These are phyloP conservation scores for Terrapene triunguis DNA, from an alignment of 2,113 vertebrate genomes.

Conservation along the genomic window DNA sequence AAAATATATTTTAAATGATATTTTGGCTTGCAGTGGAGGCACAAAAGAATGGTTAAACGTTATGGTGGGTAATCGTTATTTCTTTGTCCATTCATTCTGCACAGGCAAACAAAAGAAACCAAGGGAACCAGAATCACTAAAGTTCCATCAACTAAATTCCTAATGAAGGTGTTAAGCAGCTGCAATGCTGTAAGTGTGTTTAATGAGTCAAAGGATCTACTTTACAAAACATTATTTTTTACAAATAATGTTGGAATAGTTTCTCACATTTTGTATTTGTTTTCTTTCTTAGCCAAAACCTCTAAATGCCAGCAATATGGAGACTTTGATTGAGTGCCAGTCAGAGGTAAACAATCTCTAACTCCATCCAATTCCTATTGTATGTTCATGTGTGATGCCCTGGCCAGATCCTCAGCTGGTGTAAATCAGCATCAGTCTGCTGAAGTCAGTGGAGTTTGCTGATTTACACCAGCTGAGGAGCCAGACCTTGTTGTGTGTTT, in stretches of 20 bases:
- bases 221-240: conserved; percentile 26
- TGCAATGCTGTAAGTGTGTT: conserved; percentile 84
- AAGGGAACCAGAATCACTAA: conserved; percentile 63
- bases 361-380: fast-evolving
- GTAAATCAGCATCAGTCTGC: neutral
- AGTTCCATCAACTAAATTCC: conserved; percentile 76
- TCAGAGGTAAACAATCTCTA: conserved; percentile 82
- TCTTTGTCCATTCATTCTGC: neutral
- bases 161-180: conserved; percentile 93
- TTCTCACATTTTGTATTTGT: conserved; percentile 5
- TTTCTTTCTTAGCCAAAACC: conserved; percentile 87
- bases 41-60: neutral
- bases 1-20: neutral
- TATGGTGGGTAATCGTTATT: neutral
- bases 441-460: neutral
- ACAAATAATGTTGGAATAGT: neutral
- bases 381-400: neutral
- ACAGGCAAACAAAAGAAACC: conserved; percentile 80
- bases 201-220: neutral
- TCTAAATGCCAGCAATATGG: conserved; percentile 89
- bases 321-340: conserved; percentile 81
- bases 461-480: neutral
- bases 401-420: neutral
- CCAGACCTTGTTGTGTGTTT: neutral
- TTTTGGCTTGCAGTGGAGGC: neutral